Conservation (phyloP, 2,888 invertebrate genomes). For the Cephus spinipes region DNA sequence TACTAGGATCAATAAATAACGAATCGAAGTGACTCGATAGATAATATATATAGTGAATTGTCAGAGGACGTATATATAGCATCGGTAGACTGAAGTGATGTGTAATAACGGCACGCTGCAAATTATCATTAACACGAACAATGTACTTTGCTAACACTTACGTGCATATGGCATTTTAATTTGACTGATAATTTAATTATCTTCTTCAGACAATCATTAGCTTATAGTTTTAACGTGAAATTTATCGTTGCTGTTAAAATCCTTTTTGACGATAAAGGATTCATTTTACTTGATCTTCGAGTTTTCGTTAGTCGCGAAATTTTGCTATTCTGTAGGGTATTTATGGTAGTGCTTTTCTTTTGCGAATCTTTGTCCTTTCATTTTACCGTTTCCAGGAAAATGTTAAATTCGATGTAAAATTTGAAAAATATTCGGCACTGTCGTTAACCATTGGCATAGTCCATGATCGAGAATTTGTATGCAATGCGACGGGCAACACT, state of each 20-base stretch:
- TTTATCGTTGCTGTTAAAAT: not conserved
- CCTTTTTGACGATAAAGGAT: not conserved
- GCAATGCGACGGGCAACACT: not conserved
- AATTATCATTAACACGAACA: not conserved
- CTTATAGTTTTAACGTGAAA: not conserved
- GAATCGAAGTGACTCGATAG: constrained; percentile 1
- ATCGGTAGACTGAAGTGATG: not conserved
- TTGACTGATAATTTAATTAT: not conserved
- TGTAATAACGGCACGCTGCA: not conserved
- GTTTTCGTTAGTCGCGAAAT: not conserved
- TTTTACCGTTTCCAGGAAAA: not conserved
- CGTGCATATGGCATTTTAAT: not conserved
- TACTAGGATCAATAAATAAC: not conserved
- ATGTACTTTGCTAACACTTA: not conserved
- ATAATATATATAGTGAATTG: not conserved
- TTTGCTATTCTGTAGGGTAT: not conserved
- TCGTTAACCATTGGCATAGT: not conserved
- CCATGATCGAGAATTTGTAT: not conserved
- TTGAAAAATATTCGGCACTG: not conserved
- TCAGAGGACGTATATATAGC: not conserved
- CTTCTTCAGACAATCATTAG: not conserved
- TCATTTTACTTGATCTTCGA: not conserved
- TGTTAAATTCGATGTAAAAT: not conserved
- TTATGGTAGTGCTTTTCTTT: not conserved
- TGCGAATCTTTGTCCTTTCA: not conserved